Percentiles rank a stretch among this genome's conserved stretches.
These are phyloP conservation scores for Cataglyphis rosenhaueri DNA, from an alignment of 2,888 invertebrate genomes.

Conservation along the genomic window DNA sequence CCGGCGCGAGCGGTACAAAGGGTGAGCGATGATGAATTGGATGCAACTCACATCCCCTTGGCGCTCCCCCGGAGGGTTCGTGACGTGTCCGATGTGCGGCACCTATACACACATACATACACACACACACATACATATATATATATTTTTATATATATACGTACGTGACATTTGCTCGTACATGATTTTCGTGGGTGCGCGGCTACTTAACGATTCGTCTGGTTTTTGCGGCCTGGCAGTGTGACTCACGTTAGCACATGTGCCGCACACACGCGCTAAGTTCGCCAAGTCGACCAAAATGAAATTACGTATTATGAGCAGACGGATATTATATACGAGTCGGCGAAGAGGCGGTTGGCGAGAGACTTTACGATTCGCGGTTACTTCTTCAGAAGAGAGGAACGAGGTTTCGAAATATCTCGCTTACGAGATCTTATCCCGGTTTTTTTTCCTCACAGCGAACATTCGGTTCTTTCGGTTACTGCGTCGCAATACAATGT, in stretches of 20 bases:
- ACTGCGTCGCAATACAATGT: background rate
- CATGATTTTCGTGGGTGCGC: slow-evolving; percentile 53
- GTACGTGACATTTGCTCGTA: slow-evolving; percentile 53
- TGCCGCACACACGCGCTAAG: slow-evolving; percentile 30
- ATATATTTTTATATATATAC: background rate
- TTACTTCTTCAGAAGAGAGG: slow-evolving; percentile 43
- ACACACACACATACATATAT: background rate
- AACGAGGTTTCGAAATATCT: slow-evolving; percentile 49
- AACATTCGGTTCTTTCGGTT: slow-evolving; percentile 15
- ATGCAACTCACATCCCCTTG: slow-evolving; percentile 54
- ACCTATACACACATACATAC: background rate
- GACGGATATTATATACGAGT: slow-evolving; percentile 42
- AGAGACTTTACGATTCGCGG: slow-evolving; percentile 70
- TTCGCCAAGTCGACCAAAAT: slow-evolving; percentile 66
- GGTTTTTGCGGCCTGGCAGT: slow-evolving; percentile 58
- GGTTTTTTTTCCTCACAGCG: slow-evolving; percentile 54
- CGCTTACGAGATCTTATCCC: slow-evolving; percentile 43
- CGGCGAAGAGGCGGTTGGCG: slow-evolving; percentile 42
- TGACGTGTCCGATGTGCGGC: slow-evolving; percentile 43
- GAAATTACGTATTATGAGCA: slow-evolving; percentile 75
- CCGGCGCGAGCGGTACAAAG: slow-evolving; percentile 48
- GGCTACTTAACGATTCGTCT: slow-evolving; percentile 63
- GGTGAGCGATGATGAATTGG: slow-evolving; percentile 58
- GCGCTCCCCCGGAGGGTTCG: slow-evolving; percentile 55
- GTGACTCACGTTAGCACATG: slow-evolving; percentile 59